Percentiles rank a stretch among this genome's conserved stretches.
Evolutionary conservation across 2,797 vertebrate species (phyloP).

Genomic region (Platalea minor): DNA sequence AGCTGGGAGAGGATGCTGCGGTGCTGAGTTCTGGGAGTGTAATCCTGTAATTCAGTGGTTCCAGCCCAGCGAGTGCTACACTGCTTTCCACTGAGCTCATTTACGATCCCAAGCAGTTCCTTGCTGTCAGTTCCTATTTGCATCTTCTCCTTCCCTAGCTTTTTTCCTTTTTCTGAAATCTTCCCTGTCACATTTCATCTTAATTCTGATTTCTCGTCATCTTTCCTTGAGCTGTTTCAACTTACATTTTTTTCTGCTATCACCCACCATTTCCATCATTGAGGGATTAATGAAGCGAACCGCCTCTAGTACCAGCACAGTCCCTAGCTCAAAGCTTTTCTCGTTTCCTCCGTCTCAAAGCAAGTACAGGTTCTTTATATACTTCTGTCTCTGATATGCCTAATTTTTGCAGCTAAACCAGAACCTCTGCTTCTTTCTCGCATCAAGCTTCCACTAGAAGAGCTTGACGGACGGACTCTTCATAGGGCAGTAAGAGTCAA

Average conservation of each 20-base stretch:
- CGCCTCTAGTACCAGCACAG: neutral
- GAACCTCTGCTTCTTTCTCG: neutral
- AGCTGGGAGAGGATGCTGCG: neutral
- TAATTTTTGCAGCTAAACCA: neutral
- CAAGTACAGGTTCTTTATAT: neutral
- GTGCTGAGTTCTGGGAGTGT: slow-evolving; percentile 35
- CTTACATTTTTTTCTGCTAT: slow-evolving; percentile 11
- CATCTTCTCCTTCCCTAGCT: neutral
- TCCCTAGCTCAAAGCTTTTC: neutral
- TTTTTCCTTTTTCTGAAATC: slow-evolving; percentile 38
- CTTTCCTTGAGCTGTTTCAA: slow-evolving; percentile 53
- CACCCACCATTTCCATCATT: neutral
- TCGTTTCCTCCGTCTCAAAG: neutral
- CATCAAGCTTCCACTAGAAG: neutral
- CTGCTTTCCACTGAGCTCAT: slow-evolving; percentile 60
- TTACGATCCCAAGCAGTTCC: slow-evolving; percentile 62
- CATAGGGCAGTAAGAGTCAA: neutral
- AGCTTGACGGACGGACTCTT: neutral
- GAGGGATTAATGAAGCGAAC: slow-evolving; percentile 55
- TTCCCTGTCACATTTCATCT: slow-evolving; percentile 56
- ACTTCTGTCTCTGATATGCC: neutral
- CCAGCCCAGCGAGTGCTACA: slow-evolving; percentile 32
- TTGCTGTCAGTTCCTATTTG: slow-evolving; percentile 70
- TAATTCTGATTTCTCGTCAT: slow-evolving; percentile 46
- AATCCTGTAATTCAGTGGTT: slow-evolving; percentile 66